A percentile compares a stretch with the other conserved stretches of the same genome.
Conservation (phyloP, 2,888 invertebrate genomes). For the Stictocephala bisonia region DNA sequence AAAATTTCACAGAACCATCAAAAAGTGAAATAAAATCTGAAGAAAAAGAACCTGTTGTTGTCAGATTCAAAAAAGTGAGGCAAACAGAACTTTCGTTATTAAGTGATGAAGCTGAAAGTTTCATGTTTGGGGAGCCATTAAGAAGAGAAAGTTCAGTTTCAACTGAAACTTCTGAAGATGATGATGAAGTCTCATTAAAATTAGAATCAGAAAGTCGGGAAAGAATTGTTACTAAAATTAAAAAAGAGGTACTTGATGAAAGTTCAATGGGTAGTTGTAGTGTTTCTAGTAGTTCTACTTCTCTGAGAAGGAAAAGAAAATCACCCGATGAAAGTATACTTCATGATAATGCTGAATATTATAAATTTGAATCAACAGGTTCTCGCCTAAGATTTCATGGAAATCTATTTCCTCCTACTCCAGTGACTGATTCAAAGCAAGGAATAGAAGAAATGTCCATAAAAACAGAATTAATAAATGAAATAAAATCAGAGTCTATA, state of each 20-base stretch:
- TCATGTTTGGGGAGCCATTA: constrained; percentile 78
- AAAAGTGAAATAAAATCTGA: constrained; percentile 46
- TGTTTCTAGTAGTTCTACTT: constrained; percentile 25
- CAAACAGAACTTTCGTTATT: constrained; percentile 68
- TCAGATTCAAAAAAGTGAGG: constrained; percentile 80
- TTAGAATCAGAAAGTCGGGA: constrained; percentile 32
- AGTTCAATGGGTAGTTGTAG: constrained; percentile 43
- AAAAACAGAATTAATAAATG: constrained; percentile 18
- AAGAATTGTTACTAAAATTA: constrained; percentile 37
- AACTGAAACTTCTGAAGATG: constrained; percentile 50
- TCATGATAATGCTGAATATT: constrained; percentile 71
- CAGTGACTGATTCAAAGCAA: not conserved
- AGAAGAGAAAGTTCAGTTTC: constrained; percentile 42
- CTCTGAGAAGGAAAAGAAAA: constrained; percentile 63
- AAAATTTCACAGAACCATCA: constrained; percentile 19
- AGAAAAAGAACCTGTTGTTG: constrained; percentile 70
- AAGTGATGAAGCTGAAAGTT: constrained; percentile 88
- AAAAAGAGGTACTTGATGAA: constrained; percentile 39
- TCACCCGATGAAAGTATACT: constrained; percentile 71
- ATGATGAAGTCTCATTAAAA: constrained; percentile 36
- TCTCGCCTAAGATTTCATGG: constrained; percentile 64
- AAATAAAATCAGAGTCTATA: not conserved
- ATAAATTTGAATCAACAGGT: constrained; percentile 67
- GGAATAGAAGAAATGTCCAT: no score
- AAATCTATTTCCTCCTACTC: constrained; percentile 24